Evolutionary conservation across 2,797 vertebrate genomes (phyloP).

Genomic region (Crenuchus spilurus): DNA sequence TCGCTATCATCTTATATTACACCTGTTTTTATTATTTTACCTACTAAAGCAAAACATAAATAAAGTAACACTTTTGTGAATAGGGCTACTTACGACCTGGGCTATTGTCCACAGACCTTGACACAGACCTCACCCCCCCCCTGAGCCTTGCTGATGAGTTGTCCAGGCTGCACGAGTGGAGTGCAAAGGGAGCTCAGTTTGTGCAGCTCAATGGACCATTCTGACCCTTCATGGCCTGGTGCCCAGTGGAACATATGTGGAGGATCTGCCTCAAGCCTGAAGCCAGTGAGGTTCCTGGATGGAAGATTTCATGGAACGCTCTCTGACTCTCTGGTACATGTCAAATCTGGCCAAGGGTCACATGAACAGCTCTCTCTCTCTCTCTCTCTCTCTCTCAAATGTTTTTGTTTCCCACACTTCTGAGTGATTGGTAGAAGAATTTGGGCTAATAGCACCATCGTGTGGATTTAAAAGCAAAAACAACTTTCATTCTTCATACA

Average conservation of each 20-base stretch:
- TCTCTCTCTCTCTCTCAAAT: conserved; percentile 66
- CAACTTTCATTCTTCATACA: neutral
- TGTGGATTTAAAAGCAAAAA: conserved; percentile 26
- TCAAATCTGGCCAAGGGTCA: conserved; percentile 50
- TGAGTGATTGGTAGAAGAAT: conserved; percentile 33
- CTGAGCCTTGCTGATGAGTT: conserved; percentile 18
- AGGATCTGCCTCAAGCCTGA: conserved; percentile 52
- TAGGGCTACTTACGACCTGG: neutral
- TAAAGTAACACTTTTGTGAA: no score
- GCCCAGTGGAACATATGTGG: conserved; percentile 65
- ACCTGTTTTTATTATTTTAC: no score
- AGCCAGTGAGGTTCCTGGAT: conserved; percentile 46
- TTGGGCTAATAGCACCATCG: conserved; percentile 15
- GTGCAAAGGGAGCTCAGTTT: conserved; percentile 65
- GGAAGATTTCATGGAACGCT: conserved; percentile 58
- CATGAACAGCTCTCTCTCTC: conserved; percentile 61
- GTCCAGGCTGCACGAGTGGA: conserved; percentile 30
- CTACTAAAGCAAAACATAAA: no score
- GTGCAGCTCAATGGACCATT: conserved; percentile 73
- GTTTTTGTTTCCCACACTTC: conserved; percentile 74
- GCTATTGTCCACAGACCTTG: neutral
- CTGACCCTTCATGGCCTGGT: conserved; percentile 70
- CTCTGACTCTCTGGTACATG: conserved; percentile 42
- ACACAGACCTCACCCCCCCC: neutral
- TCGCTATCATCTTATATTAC: no score